These are phyloP conservation scores for Heterotis niloticus DNA, from an alignment of 2,113 vertebrate genomes.

Conservation along the genomic window DNA sequence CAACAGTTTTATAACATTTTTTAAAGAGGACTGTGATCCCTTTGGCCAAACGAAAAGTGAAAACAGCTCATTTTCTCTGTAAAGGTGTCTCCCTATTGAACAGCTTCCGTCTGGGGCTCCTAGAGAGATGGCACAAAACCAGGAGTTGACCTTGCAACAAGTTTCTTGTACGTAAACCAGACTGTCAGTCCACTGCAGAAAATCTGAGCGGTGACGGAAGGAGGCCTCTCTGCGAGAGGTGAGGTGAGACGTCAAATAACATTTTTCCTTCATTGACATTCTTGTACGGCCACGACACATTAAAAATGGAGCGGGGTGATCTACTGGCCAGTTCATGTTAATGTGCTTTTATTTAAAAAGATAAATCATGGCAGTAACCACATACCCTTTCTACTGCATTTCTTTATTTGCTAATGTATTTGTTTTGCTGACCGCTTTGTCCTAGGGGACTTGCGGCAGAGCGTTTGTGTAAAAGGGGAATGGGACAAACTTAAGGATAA, in stretches of 20 bases:
- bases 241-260: constrained; percentile 1
- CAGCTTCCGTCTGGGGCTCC: not conserved
- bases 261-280: not conserved
- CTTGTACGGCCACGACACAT: not conserved
- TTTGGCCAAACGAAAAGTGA: not conserved
- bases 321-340: not conserved
- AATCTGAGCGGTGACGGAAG: not conserved
- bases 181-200: constrained; percentile 3
- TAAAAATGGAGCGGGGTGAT: not conserved
- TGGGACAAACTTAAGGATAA: not conserved
- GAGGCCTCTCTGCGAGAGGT: not conserved
- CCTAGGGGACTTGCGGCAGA: not conserved
- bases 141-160: constrained; percentile 11
- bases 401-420: no score
- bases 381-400: not conserved
- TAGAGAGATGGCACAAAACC: not conserved
- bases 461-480: not conserved
- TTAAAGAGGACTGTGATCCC: not conserved
- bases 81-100: not conserved
- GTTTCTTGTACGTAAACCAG: not conserved
- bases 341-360: constrained; percentile 3
- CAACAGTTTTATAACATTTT: not conserved
- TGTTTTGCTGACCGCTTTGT: no score
- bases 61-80: constrained; percentile 4
- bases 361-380: not conserved